Evolutionary conservation across 2,113 vertebrate species (phyloP).

Genomic region (Tonatia bakeri): DNA sequence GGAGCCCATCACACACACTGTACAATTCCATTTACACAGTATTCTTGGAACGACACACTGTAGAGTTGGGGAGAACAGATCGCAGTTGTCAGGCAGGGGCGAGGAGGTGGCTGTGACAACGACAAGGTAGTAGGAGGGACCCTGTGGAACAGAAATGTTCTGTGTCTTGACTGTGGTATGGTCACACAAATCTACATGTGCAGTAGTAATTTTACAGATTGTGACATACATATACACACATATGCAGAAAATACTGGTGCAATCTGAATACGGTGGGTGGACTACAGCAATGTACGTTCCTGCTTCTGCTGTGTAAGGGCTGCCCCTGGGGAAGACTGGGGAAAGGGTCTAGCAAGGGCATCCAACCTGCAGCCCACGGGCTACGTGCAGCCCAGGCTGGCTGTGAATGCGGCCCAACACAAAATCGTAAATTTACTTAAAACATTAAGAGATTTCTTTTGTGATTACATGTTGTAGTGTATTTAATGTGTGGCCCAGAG

Average conservation of each 20-base stretch:
- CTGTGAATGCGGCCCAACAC: no score
- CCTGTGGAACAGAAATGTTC: neutral
- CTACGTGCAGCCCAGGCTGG: no score
- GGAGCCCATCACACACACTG: rapidly evolving
- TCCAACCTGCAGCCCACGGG: no score
- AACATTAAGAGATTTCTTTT: no score
- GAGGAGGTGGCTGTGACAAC: neutral
- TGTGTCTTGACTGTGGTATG: neutral
- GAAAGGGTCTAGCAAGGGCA: neutral
- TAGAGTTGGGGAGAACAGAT: rapidly evolving
- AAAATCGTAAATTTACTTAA: no score
- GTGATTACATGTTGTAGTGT: no score
- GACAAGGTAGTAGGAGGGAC: neutral
- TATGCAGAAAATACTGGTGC: neutral
- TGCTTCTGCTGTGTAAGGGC: neutral
- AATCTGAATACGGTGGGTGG: no score
- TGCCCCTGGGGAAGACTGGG: neutral
- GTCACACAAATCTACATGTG: neutral
- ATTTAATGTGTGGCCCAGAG: no score
- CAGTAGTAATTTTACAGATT: neutral
- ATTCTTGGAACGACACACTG: no score
- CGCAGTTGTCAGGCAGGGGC: neutral
- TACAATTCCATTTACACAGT: neutral
- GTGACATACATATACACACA: neutral
- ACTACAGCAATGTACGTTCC: neutral